A percentile compares a stretch with the other conserved stretches of the same genome.
Conservation (phyloP, 2,113 vertebrate genomes). For the Bungarus multicinctus region DNA sequence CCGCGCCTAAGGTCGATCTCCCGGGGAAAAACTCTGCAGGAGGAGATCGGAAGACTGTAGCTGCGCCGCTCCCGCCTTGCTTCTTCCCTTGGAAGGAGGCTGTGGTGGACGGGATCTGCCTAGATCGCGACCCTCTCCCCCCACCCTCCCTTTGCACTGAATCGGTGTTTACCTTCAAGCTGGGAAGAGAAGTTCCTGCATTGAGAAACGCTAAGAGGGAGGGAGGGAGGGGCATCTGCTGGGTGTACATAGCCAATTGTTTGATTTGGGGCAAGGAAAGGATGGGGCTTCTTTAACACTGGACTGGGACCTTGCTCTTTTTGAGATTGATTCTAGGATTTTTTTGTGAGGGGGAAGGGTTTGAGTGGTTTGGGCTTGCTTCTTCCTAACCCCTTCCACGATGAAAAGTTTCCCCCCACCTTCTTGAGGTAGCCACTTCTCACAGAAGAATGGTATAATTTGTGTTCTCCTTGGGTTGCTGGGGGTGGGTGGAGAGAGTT, state of each 20-base stretch:
- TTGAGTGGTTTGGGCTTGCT: no score
- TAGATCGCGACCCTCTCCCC: neutral
- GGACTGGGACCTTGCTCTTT: conserved; percentile 22
- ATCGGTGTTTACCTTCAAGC: conserved; percentile 5
- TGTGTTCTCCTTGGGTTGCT: neutral
- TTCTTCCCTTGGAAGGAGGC: neutral
- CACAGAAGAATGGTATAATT: neutral
- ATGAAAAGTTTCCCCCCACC: neutral
- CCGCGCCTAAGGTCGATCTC: neutral
- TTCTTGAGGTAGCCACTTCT: neutral
- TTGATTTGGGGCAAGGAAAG: conserved; percentile 42
- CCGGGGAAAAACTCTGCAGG: neutral
- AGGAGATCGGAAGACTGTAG: neutral
- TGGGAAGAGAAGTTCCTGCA: neutral
- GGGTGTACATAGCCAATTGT: conserved; percentile 62
- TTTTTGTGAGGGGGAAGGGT: neutral
- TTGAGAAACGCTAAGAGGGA: conserved; percentile 19
- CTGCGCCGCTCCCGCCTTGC: neutral
- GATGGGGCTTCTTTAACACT: conserved; percentile 36
- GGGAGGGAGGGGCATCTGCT: neutral
- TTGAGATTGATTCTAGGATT: conserved; percentile 13
- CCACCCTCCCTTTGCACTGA: neutral
- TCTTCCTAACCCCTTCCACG: neutral
- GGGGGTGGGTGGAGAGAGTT: neutral
- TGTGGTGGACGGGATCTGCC: neutral